Percentiles rank a stretch among this genome's conserved stretches.
Conservation (phyloP, 2,113 vertebrate genomes). For the Peromyscus maniculatus region DNA sequence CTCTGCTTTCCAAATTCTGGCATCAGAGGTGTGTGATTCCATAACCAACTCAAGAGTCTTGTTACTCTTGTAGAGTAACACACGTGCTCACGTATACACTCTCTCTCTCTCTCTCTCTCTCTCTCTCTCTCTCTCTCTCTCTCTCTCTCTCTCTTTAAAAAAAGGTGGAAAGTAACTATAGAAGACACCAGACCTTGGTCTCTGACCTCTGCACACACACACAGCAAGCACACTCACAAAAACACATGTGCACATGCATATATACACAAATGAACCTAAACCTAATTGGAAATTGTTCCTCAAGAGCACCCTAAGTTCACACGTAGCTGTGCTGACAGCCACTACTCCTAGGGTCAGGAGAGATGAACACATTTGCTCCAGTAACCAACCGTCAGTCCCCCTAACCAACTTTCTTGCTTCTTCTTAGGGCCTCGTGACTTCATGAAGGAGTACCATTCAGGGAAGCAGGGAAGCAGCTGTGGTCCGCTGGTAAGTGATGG, state of each 20-base stretch:
- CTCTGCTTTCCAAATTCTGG: neutral
- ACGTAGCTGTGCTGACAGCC: neutral
- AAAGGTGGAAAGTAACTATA: neutral
- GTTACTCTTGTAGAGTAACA: neutral
- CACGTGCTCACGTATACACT: neutral
- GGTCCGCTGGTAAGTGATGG: accelerated
- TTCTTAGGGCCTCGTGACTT: neutral
- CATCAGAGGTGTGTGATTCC: too few species aligned
- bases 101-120: too few species aligned
- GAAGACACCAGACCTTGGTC: neutral
- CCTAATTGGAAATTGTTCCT: accelerated
- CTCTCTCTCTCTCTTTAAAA: neutral
- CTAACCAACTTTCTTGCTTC: neutral
- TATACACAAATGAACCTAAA: neutral
- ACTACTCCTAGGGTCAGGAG: accelerated
- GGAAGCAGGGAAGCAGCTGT: accelerated
- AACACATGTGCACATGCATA: neutral
- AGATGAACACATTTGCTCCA: neutral
- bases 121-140: too few species aligned
- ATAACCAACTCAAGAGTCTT: neutral
- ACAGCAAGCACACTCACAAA: neutral
- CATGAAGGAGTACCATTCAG: accelerated
- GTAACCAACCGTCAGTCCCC: accelerated
- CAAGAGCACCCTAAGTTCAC: accelerated
- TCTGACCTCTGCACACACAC: neutral